Conservation (phyloP, 2,888 invertebrate genomes). For the Lapara coniferarum region DNA sequence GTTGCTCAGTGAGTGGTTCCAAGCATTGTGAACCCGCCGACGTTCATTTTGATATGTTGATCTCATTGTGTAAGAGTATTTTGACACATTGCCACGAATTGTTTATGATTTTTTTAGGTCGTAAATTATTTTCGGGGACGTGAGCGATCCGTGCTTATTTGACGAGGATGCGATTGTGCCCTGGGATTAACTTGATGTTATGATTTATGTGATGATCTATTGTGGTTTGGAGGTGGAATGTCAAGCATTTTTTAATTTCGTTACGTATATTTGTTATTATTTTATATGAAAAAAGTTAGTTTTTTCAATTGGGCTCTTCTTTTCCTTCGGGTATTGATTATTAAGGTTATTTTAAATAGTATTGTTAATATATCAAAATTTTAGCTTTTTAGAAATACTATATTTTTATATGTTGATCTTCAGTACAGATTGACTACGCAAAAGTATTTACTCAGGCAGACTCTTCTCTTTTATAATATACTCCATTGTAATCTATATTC, state of each 20-base stretch:
- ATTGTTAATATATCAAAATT: too few relatives aligned
- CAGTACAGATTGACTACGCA: too few relatives aligned
- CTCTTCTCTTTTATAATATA: too few relatives aligned
- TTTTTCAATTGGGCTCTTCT: not conserved
- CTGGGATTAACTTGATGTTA: constrained; percentile 64
- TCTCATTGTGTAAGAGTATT: constrained; percentile 73
- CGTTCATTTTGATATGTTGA: constrained; percentile 55
- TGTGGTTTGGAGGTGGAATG: constrained; percentile 29
- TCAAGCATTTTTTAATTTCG: constrained; percentile 15
- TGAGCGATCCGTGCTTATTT: constrained; percentile 51
- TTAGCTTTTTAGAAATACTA: too few relatives aligned
- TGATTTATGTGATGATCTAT: constrained; percentile 67
- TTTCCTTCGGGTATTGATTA: too few relatives aligned
- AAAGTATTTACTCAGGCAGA: too few relatives aligned
- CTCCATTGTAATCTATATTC: too few relatives aligned
- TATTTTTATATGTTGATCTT: too few relatives aligned
- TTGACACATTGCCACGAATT: constrained; percentile 79
- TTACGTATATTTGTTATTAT: constrained; percentile 12
- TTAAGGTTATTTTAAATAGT: too few relatives aligned
- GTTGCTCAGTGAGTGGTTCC: constrained; percentile 58
- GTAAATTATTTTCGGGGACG: constrained; percentile 69
- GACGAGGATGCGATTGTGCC: constrained; percentile 69
- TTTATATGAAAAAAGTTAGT: not conserved
- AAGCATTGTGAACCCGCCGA: constrained; percentile 58
- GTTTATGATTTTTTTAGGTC: constrained; percentile 68